phyloP scores from a whole-genome alignment of 2,797 vertebrate species.

The Luscinia luscinia region DNA sequence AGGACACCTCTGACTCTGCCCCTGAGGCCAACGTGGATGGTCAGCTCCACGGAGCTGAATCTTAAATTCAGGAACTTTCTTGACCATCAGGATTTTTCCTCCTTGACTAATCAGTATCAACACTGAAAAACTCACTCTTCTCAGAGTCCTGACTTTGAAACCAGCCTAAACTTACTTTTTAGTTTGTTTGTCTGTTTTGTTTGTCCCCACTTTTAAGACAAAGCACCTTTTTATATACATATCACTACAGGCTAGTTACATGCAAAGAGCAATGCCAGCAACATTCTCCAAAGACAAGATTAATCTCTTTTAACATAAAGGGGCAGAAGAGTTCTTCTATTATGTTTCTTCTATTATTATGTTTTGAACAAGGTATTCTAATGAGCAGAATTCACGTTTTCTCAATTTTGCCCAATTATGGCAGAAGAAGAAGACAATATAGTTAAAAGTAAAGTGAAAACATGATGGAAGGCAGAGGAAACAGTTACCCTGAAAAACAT shows the following conservation, averaged over 20 bases:
- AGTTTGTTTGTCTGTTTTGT: background rate
- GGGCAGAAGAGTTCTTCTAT: background rate
- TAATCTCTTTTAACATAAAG: background rate
- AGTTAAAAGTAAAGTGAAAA: background rate
- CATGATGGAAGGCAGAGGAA: background rate
- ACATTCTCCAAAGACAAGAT: background rate
- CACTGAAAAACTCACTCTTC: background rate
- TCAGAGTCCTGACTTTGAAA: background rate
- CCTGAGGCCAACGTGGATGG: fast-evolving
- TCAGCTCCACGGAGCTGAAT: background rate
- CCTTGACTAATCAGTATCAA: background rate
- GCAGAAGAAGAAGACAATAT: background rate
- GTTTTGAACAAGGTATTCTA: background rate
- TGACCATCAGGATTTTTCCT: background rate
- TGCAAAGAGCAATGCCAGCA: background rate
- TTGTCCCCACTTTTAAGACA: background rate
- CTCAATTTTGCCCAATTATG: background rate
- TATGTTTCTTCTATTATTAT: background rate
- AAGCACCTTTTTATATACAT: fast-evolving
- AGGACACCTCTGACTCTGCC: background rate
- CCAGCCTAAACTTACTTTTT: background rate
- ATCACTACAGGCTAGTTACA: background rate
- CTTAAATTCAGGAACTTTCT: background rate
- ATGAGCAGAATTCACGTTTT: background rate
- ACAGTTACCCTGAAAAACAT: background rate